A percentile compares a stretch with the other conserved stretches of the same genome.
Conservation (phyloP, 2,888 invertebrate species). For the Colostygia pectinataria region DNA sequence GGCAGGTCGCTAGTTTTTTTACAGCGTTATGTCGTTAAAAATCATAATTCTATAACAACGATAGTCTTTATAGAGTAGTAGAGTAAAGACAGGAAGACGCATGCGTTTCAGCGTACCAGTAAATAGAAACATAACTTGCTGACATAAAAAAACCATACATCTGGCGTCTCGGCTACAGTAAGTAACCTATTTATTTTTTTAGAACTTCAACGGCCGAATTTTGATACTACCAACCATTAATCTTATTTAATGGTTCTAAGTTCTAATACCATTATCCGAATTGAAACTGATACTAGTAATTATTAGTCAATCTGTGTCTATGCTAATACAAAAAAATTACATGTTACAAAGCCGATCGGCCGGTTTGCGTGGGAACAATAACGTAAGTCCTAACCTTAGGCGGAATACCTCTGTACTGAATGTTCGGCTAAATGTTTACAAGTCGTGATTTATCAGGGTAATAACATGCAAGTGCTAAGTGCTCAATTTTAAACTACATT, state of each 20-base stretch:
- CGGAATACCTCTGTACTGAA: constrained; percentile 37
- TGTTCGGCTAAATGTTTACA: constrained; percentile 12
- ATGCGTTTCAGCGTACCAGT: constrained; percentile 5
- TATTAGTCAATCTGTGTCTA: constrained; percentile 20
- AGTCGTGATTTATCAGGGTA: constrained; percentile 13
- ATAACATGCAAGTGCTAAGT: not conserved
- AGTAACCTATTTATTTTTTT: constrained; percentile 12
- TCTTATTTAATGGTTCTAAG: constrained; percentile 20
- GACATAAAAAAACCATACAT: too few relatives aligned
- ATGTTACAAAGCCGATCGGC: constrained; percentile 43
- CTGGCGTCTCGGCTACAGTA: constrained; percentile 2
- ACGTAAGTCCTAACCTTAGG: constrained; percentile 44
- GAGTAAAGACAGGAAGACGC: not conserved
- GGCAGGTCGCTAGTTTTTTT: too few relatives aligned
- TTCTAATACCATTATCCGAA: constrained; percentile 15
- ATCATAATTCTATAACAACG: too few relatives aligned
- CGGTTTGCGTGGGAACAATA: constrained; percentile 59
- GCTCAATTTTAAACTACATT: not conserved
- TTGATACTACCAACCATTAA: constrained; percentile 9
- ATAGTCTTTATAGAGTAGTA: not conserved
- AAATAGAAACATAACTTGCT: constrained; percentile 9
- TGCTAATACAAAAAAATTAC: constrained; percentile 46
- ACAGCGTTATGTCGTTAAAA: too few relatives aligned
- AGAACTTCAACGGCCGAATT: constrained; percentile 13
- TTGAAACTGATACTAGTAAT: constrained; percentile 19